These are phyloP conservation scores for Schizopygopsis malacanthus DNA, from an alignment of 2,797 vertebrate species.

Conservation along the genomic window DNA sequence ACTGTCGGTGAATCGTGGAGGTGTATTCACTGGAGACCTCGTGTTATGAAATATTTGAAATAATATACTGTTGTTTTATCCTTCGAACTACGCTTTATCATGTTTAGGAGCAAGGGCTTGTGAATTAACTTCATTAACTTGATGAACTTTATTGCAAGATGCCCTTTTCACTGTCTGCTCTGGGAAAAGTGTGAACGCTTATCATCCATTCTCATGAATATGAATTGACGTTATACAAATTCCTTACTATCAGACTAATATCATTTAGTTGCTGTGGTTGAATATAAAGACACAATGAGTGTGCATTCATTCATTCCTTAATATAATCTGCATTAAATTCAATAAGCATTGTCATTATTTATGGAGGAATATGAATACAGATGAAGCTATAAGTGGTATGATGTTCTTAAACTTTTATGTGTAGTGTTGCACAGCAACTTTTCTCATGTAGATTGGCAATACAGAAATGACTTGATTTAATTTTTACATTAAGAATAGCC, in stretches of 20 bases:
- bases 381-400: background rate
- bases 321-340: background rate
- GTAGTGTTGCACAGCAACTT: background rate
- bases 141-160: slow-evolving; percentile 15
- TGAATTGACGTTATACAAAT: slow-evolving; percentile 29
- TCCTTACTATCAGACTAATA: background rate
- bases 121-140: background rate
- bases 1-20: slow-evolving; percentile 13
- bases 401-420: background rate
- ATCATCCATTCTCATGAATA: slow-evolving; percentile 17
- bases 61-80: background rate
- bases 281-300: background rate
- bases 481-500: background rate
- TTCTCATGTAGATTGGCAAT: background rate
- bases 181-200: slow-evolving; percentile 23
- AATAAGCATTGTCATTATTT: background rate
- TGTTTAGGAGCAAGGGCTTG: background rate
- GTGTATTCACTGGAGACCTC: background rate
- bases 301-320: background rate
- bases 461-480: slow-evolving; percentile 2
- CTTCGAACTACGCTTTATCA: background rate
- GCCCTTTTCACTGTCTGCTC: background rate
- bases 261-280: background rate
- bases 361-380: background rate
- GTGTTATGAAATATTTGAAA: background rate